A percentile compares a stretch with the other conserved stretches of the same genome.
phyloP scores from a whole-genome alignment of 2,888 invertebrate species.

The Agrotis exclamationis region DNA sequence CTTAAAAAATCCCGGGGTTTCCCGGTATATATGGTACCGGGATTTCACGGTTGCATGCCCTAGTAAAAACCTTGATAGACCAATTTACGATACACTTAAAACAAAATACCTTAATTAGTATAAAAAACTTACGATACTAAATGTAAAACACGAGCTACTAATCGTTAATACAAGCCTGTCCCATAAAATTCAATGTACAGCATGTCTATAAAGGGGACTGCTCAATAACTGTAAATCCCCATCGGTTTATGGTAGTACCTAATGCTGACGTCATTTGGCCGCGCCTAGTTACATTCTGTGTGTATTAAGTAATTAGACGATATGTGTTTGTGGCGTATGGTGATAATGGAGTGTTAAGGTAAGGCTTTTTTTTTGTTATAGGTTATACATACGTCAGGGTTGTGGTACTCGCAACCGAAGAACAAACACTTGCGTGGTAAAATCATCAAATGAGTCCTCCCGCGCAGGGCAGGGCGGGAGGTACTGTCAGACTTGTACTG shows the following conservation, averaged over 20 bases:
- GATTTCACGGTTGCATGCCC: too few species aligned
- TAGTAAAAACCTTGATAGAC: too few species aligned
- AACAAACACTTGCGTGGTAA: too few species aligned
- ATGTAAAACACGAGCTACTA: conserved; percentile 5
- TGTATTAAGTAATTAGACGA: conserved; percentile 61
- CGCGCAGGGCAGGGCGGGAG: too few species aligned
- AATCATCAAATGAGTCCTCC: too few species aligned
- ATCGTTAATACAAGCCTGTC: background rate
- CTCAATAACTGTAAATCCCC: conserved; percentile 57
- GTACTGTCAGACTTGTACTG: too few species aligned
- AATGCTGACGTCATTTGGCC: conserved; percentile 53
- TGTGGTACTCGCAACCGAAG: too few species aligned
- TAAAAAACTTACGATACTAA: background rate
- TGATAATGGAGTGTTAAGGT: conserved; percentile 1
- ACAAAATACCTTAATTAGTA: conserved; percentile 4
- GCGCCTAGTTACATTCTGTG: conserved; percentile 29
- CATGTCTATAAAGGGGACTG: conserved; percentile 36
- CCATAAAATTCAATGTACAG: conserved; percentile 50
- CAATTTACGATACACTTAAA: conserved; percentile 4
- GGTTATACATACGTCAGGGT: too few species aligned
- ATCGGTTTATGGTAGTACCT: conserved; percentile 46
- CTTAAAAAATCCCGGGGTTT: too few species aligned
- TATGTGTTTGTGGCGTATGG: conserved; percentile 12
- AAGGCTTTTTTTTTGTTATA: too few species aligned
- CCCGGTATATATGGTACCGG: too few species aligned